Evolutionary conservation across 1,140 invertebrate genomes (phyloP).

Genomic region (Tetramorium parvispinum): DNA sequence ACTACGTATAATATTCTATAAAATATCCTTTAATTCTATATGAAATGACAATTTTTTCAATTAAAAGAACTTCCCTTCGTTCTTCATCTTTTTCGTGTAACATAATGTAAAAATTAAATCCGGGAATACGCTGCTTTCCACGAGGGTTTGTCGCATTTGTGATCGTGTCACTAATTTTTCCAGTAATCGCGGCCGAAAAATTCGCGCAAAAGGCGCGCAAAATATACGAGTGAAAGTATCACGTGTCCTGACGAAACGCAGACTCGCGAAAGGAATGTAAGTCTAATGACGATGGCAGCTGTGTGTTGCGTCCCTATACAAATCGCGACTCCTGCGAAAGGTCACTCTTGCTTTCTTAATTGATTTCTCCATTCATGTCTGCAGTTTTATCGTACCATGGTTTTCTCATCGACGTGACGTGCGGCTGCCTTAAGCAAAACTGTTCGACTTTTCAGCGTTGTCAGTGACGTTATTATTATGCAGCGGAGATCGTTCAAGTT

Average conservation of each 20-base stretch:
- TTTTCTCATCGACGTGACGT: neutral
- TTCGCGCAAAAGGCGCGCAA: neutral
- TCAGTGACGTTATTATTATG: neutral
- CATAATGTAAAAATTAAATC: slow-evolving; percentile 15
- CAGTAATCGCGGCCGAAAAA: slow-evolving; percentile 33
- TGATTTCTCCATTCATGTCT: slow-evolving; percentile 53
- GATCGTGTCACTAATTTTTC: neutral
- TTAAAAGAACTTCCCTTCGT: neutral
- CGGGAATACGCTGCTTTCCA: neutral
- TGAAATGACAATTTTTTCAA: neutral
- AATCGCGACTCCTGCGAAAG: slow-evolving; percentile 52
- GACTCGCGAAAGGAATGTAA: slow-evolving; percentile 8
- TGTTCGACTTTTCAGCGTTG: neutral
- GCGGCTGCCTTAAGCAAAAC: neutral
- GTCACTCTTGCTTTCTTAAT: slow-evolving; percentile 52
- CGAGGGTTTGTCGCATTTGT: neutral
- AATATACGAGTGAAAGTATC: slow-evolving; percentile 45
- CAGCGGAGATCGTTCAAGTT: neutral
- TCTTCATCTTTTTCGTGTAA: neutral
- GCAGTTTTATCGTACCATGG: slow-evolving; percentile 27
- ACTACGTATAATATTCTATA: neutral
- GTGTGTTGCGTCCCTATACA: neutral
- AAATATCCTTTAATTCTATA: neutral
- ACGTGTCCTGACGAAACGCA: slow-evolving; percentile 1
- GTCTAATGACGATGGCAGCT: slow-evolving; percentile 11